Evolutionary conservation across 2,888 invertebrate genomes (phyloP), one percentile per base, ranked within the genome.

Genomic region (Pilophorus perplexus): DNA sequence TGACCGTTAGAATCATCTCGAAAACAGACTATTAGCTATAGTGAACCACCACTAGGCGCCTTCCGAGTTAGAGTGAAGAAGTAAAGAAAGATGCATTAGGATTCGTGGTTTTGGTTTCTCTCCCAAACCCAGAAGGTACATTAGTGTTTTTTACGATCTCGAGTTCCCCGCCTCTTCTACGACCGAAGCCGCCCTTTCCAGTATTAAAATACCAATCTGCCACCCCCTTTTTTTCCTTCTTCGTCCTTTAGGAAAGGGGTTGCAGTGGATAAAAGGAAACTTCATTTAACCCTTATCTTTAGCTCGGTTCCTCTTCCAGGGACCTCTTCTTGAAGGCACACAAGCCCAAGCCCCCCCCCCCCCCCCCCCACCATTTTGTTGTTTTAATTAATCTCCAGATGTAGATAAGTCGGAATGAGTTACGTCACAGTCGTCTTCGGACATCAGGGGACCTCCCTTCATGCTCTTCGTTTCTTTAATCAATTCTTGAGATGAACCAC

Each of bases 371-470:
- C n/a, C n/a, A n/a, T 62, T 62, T 62, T 44, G 62, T 62, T 62
- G 62, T 62, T 62, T 62, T 62, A 62, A 62, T 62, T 62, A 62
- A 62, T 62, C 62, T 62, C 62, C 23, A 62, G 62, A 62, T 62
- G 62, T 62, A 62, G 62, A 62, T 62, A 62, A 62, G 27, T 28
- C 22, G 46, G 46, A 46, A 46, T 46, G 46, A 46, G 46, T 46
- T 25, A 46, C 46, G 46, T 46, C 46, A 46, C n/a, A 46, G 46
- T 4, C 46, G 46, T 46, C 46, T 14, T 46, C 46, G 46, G 46
- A 46, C 46, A 46, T 46, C 46, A 46, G 46, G 46, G 46, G 8
- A 25, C 2, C 10, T 25, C 46, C 46, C 8, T n/a, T n/a, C n/a
- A n/a, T n/a, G n/a, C 46, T 20, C 14, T 12, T n/a, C 8, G 8